Base-by-base conservation (phyloP, 2,797 vertebrate genomes). In the Lophius americanus region DNA sequence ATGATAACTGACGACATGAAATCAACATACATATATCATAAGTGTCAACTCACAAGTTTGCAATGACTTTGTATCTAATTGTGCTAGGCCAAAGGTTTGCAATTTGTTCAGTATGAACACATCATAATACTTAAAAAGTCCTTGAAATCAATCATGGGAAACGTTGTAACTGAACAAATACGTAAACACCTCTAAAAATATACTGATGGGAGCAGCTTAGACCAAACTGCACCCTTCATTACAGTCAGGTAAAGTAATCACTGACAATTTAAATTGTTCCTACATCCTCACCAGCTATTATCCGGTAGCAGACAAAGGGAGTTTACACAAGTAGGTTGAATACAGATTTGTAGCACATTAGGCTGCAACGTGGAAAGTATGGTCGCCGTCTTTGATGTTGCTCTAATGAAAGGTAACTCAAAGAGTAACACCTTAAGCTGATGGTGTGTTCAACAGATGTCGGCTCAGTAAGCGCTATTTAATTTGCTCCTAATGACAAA, bases 401-500 rank as follows among this genome's bases (percentile, higher is more conserved):
- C 42, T 71, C 54, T 10, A 14, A 65, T 72, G 72, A 86, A 88
- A 93, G 23, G 23, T 92, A 87, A 90, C 75, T 91, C 60, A 74
- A 44, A 85, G 82, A 80, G 83, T 51, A 70, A 74, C 87, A 89
- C 79, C 89, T 86, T 75, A 43, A 73, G 48, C 73, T 72, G 23
- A 61, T 73, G 81, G 63, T 53, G 64, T 82, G 83, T 76, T 80
- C 62, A 57, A 88, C 91, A 93, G 93, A 92, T 93, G 92, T 90
- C 61, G 38, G 71, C 64, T 59, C 71, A 49, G 77, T 66, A 58
- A 86, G 65, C 58, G 39, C 79, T 53, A 68, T 82, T 91, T 87
- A 78, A 87, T 91, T 78, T 64, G 1, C 80, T 64, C 87, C 89
- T 93, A 92, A 92, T 91, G 88, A 91, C 86, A 91, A 82, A 84